Evolutionary conservation across 2,113 vertebrate genomes (phyloP).

Genomic region (Antechinus flavipes): DNA sequence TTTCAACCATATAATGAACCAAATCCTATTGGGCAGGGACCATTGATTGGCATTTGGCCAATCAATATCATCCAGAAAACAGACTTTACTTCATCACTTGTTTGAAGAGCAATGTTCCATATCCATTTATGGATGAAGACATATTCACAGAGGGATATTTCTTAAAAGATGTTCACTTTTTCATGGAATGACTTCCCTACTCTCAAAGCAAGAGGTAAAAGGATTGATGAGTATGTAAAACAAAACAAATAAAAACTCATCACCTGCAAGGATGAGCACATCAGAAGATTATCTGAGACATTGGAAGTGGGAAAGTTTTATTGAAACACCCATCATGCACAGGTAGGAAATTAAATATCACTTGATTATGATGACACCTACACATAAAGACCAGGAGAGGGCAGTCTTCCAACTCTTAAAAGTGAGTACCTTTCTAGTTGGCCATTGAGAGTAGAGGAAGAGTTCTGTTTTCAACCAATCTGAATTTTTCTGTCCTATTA

Average conservation of each 20-base stretch:
- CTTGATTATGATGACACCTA: not conserved
- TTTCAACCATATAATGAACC: not conserved
- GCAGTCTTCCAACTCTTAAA: constrained; percentile 59
- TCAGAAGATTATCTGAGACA: not conserved
- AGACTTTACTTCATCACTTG: too few relatives aligned
- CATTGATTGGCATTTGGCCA: not conserved
- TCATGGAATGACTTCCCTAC: not conserved
- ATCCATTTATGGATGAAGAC: not conserved
- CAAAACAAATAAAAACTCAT: not conserved
- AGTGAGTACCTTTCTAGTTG: not conserved
- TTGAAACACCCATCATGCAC: not conserved
- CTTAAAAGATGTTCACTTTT: not conserved
- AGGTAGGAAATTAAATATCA: not conserved
- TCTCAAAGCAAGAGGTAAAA: not conserved
- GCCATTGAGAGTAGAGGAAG: not conserved
- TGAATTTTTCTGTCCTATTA: not conserved
- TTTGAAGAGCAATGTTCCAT: not conserved
- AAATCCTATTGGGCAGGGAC: not conserved
- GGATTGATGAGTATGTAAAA: not conserved
- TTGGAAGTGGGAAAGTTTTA: not conserved
- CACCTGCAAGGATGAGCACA: not conserved
- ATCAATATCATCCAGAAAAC: not conserved
- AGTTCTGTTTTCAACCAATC: not conserved
- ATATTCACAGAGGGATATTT: not conserved
- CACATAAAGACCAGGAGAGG: constrained; percentile 60